phyloP scores from a whole-genome alignment of 2,888 invertebrate species.

The Tenthredo mesomela region DNA sequence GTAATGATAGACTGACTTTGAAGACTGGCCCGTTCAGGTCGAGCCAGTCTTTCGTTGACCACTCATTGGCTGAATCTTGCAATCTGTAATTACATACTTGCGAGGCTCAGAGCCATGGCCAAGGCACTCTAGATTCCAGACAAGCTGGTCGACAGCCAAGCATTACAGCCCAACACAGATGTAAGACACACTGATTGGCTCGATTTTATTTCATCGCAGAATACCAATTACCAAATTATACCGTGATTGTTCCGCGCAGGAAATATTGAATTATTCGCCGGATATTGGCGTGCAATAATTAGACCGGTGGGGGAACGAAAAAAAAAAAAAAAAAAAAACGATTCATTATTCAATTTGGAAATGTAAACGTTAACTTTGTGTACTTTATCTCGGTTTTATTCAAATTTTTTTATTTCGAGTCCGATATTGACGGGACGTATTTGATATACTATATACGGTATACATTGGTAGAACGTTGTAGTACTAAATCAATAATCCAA shows the following conservation, averaged over 20 bases:
- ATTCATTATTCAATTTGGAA: neutral
- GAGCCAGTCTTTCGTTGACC: conserved; percentile 35
- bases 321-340: neutral
- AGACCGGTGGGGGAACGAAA: no score
- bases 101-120: conserved; percentile 13
- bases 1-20: conserved; percentile 67
- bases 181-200: conserved; percentile 33
- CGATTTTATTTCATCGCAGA: conserved; percentile 17
- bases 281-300: neutral
- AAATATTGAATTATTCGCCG: conserved; percentile 18
- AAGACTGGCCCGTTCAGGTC: conserved; percentile 5
- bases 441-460: neutral
- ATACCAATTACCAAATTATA: conserved; percentile 24
- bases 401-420: neutral
- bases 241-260: neutral
- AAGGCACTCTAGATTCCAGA: conserved; percentile 33
- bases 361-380: neutral
- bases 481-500: conserved; percentile 9
- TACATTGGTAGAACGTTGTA: neutral
- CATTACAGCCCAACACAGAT: conserved; percentile 46
- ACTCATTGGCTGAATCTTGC: conserved; percentile 64
- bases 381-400: neutral
- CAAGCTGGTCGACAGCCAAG: conserved; percentile 39
- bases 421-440: neutral
- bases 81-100: conserved; percentile 68